Base-by-base conservation (phyloP, 2,113 vertebrate genomes). In the Jacana jacana region DNA sequence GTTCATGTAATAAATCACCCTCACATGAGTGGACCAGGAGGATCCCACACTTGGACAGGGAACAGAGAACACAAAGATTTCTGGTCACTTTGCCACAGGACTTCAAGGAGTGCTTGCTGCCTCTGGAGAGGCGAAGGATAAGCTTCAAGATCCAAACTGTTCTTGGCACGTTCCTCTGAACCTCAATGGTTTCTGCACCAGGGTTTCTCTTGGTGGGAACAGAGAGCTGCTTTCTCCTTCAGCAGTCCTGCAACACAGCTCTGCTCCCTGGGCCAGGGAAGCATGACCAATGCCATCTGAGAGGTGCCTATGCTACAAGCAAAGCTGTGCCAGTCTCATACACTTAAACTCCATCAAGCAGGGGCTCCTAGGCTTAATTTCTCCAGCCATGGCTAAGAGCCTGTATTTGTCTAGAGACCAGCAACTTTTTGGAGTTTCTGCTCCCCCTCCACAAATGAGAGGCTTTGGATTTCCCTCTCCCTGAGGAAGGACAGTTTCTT, bases 311-410 rank as follows among this genome's bases (percentile, higher is more conserved):
- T 12, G 25, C 35, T 35, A 52, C 28, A 33, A 35, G 13, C 42
- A 81, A 78, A 49, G 17, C 48, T 30, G 5, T 33, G 24, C n/a
- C 42, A 60, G 20, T 3, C 0, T 37, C 46, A 48, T 3, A 49
- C 8, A 16, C 66, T 23, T 13, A 23, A 60, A 6, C 35, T 33
- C 19, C 61, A n/a, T 7, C 12, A 13, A 63, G 10, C 33, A 20
- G 35, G 39, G 20, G 31, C 51, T 78, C 0, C 0, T 1, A 19
- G 17, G n/a, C 3, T 4, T 57, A 31, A 39, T 55, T 79, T 48
- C 73, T 58, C 24, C 65, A n/a, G 3, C 9, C n/a, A 33, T 7
- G 8, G 33, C 68, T 6, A 25, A 71, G 3, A 57, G 42, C 30
- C 25, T 12, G 6, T 6, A 10, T 37, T 82, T 40, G 30, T 55